Percentiles rank a stretch among this genome's conserved stretches.
Conservation (phyloP, 2,797 vertebrate species). For the Myoxocephalus aenaeus region DNA sequence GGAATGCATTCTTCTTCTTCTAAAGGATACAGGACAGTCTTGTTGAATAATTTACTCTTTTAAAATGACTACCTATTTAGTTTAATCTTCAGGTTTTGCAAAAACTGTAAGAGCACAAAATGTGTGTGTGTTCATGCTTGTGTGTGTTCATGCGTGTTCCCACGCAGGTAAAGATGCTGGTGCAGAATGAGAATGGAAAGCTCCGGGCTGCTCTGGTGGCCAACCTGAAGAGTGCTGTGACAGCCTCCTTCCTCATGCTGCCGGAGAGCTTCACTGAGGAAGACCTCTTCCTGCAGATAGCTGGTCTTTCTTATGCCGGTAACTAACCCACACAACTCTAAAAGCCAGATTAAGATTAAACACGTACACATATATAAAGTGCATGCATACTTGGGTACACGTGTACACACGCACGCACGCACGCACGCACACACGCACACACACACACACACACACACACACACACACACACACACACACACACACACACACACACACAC, state of each 20-base stretch:
- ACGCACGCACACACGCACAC: no score
- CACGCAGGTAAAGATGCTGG: constrained; percentile 90
- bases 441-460: no score
- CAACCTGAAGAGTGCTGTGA: constrained; percentile 93
- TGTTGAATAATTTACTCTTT: background rate
- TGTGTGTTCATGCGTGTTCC: constrained; percentile 1
- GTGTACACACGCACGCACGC: no score
- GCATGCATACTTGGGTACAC: background rate
- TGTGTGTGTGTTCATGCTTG: background rate
- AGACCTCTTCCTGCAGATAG: constrained; percentile 92
- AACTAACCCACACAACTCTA: constrained; percentile 1
- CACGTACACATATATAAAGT: background rate
- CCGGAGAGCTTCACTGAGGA: constrained; percentile 96
- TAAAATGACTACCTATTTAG: background rate
- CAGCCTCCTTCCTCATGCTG: constrained; percentile 93
- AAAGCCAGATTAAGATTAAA: background rate
- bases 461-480: background rate
- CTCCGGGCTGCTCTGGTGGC: constrained; percentile 87
- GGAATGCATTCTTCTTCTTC: background rate
- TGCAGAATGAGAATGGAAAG: constrained; percentile 86
- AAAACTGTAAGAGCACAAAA: background rate
- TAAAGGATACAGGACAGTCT: background rate
- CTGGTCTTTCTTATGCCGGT: constrained; percentile 96
- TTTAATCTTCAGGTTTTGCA: background rate
- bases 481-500: no score